Percentiles rank a stretch among this genome's conserved stretches.
phyloP scores from a whole-genome alignment of 2,797 vertebrate genomes.

The Strix occidentalis region DNA sequence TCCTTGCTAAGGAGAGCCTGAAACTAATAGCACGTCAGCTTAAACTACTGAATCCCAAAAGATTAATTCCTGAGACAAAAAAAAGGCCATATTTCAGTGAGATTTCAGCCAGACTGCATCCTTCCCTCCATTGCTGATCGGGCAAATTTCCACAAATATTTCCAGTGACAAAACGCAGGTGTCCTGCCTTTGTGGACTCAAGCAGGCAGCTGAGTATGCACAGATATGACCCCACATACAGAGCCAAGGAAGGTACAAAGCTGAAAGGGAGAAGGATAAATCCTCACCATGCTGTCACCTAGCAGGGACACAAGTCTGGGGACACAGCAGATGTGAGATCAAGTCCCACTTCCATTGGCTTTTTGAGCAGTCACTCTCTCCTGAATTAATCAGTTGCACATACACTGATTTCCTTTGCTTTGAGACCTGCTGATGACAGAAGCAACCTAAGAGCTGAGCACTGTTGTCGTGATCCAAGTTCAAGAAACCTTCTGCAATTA shows the following conservation, averaged over 20 bases:
- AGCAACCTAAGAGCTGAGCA: neutral
- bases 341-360: rapidly evolving
- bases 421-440: neutral
- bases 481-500: neutral
- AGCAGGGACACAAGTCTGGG: neutral
- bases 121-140: rapidly evolving
- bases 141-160: neutral
- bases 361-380: neutral
- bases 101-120: neutral
- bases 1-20: neutral
- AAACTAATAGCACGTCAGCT: neutral
- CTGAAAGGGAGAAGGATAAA: neutral
- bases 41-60: neutral
- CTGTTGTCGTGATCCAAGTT: neutral
- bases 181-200: neutral
- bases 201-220: neutral
- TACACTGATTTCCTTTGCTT: neutral
- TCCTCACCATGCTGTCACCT: neutral
- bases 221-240: neutral
- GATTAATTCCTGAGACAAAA: neutral
- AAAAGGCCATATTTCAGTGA: rapidly evolving
- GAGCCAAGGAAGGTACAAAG: neutral
- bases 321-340: neutral
- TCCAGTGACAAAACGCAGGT: neutral
- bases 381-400: neutral